A percentile compares a stretch with the other conserved stretches of the same genome.
These are phyloP conservation scores for Sarcophaga peregrina DNA, from an alignment of 1,140 invertebrate genomes.

Conservation along the genomic window DNA sequence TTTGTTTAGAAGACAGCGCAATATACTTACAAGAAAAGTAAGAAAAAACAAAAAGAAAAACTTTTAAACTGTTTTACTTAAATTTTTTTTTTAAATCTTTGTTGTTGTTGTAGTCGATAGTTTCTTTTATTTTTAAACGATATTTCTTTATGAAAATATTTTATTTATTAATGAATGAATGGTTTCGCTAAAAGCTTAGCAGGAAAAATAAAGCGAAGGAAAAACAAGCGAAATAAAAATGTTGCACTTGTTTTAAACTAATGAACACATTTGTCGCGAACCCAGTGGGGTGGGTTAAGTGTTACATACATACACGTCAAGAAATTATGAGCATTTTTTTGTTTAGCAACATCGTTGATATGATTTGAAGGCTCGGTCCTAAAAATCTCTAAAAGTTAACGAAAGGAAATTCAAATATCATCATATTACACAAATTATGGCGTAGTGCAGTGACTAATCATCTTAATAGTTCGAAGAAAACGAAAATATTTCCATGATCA, in stretches of 20 bases:
- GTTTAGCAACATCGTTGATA: neutral
- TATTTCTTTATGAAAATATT: constrained; percentile 25
- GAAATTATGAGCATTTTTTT: neutral
- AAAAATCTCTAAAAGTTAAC: too few species aligned
- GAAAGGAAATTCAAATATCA: too few species aligned
- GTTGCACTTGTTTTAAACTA: constrained; percentile 37
- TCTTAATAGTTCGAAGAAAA: too few species aligned
- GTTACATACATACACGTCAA: neutral
- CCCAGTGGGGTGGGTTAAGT: constrained; percentile 28
- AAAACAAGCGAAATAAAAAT: neutral
- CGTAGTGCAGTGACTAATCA: too few species aligned
- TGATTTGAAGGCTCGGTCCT: too few species aligned
- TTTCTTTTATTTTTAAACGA: too few species aligned
- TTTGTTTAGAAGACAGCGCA: constrained; percentile 5
- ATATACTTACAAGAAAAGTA: neutral
- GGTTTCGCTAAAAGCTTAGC: neutral
- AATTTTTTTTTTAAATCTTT: neutral
- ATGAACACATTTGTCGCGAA: constrained; percentile 38
- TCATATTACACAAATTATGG: too few species aligned
- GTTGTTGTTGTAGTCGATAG: too few species aligned
- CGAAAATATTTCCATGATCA: too few species aligned
- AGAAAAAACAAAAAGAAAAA: neutral
- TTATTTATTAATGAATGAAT: constrained; percentile 26
- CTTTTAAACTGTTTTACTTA: neutral
- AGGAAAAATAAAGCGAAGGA: neutral